Evolutionary conservation across 1,140 invertebrate genomes (phyloP).

Genomic region (Pseudomyrmex flavicornis): DNA sequence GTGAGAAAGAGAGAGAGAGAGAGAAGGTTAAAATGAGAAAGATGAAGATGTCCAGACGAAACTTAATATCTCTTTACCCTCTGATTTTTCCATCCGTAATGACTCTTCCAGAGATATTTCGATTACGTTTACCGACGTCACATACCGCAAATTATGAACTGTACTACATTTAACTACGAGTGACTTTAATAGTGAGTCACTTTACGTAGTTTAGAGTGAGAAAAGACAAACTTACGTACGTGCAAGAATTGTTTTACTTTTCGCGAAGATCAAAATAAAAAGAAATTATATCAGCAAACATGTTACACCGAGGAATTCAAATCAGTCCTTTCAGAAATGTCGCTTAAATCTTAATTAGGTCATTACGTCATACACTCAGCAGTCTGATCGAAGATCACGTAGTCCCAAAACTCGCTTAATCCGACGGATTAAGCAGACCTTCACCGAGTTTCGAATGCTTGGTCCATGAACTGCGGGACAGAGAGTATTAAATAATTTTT

Average conservation of each 20-base stretch:
- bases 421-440: conserved; percentile 31
- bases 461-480: background rate
- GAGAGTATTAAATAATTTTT: background rate
- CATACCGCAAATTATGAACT: conserved; percentile 12
- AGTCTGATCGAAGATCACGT: background rate
- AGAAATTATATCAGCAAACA: background rate
- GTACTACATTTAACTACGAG: conserved; percentile 1
- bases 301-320: conserved; percentile 5
- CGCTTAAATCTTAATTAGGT: conserved; percentile 36
- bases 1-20: background rate
- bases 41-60: background rate
- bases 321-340: background rate
- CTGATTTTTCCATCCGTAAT: background rate
- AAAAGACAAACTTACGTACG: background rate
- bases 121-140: conserved; percentile 37
- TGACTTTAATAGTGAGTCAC: background rate
- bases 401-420: background rate
- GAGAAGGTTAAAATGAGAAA: background rate
- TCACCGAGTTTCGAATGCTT: background rate
- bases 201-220: background rate
- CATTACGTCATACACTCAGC: conserved; percentile 22
- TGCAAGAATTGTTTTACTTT: background rate
- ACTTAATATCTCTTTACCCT: conserved; percentile 9
- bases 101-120: conserved; percentile 8
- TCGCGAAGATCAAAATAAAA: background rate